Base-by-base conservation (phyloP, 1,140 invertebrate species). In the Drosophila nigrodunni region DNA sequence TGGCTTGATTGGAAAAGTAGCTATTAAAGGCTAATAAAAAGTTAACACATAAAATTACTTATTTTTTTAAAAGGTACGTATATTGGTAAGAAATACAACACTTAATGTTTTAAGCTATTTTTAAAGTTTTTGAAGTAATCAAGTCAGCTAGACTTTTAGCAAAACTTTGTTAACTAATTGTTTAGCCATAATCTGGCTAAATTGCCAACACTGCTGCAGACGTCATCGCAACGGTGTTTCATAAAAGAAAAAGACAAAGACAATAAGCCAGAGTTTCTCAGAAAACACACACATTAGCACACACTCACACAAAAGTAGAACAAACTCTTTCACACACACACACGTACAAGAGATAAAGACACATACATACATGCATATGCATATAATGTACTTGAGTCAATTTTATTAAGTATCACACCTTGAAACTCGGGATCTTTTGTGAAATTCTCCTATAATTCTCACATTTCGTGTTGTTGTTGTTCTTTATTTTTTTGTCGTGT, bases 241-340 rank as follows among this genome's bases (percentile, higher is more conserved):
- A 30, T 15, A 30, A 30, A 30, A 30, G 25, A 30, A 30, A 30
- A 30, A 18, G 18, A 61, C 72, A 79, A 67, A 74, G 61, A 88
- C 82, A 87, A 87, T 88, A 78, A 67, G 52, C 44, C 72, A 82
- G 57, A 76, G 68, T 79, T 85, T 87, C 72, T 82, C 79, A 87
- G 79, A 69, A 71, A 65, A 71, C 62, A 79, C 15, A 68, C 13
- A 57, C 15, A 57, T 15, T 18, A 9, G 7, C 15, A 34, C 35
- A 37, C 9, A 57, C 15, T 21, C 9, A 21, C 35, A 11, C 34
- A 34, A 77, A 80, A 83, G 77, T 82, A 78, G 80, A 83, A 83
- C 76, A 82, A 80, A 76, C 64, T 77, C 39, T 39, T 39, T 9
- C 13, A 54, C 52, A 66, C 11, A 34, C 18, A 67, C 10, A 41